A percentile compares a stretch with the other conserved stretches of the same genome.
phyloP scores from a whole-genome alignment of 2,797 vertebrate species.

The Pseudotriccus pelzelni region DNA sequence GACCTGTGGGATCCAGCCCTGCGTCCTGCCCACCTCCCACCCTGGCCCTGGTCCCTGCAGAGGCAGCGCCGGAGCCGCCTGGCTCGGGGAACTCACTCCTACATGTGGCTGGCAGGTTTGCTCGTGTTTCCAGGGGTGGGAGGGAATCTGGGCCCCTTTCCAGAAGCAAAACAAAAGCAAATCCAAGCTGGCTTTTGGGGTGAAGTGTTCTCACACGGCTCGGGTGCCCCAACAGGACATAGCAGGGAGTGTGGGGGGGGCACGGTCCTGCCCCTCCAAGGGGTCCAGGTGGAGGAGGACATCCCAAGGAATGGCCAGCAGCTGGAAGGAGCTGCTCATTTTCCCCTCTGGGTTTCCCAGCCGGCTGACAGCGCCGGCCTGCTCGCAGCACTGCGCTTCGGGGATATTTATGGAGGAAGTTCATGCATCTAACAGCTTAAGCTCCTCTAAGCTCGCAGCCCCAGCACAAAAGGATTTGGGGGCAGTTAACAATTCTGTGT shows the following conservation, averaged over 20 bases:
- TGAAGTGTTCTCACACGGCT: not conserved
- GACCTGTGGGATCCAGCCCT: accelerated
- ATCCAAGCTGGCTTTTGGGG: not conserved
- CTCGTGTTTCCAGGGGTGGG: not conserved
- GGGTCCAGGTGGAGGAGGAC: not conserved
- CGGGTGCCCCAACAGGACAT: not conserved
- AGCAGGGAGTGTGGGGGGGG: not conserved
- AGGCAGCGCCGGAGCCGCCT: accelerated
- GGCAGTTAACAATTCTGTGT: slow-evolving; percentile 77
- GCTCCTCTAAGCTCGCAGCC: slow-evolving; percentile 73
- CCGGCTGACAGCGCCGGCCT: slow-evolving; percentile 8
- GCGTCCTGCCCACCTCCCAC: not conserved
- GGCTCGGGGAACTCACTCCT: not conserved
- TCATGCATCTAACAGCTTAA: slow-evolving; percentile 80
- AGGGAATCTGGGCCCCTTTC: slow-evolving; percentile 54
- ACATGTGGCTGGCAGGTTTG: slow-evolving; percentile 47
- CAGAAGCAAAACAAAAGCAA: slow-evolving; percentile 54
- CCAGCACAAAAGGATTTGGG: slow-evolving; percentile 77
- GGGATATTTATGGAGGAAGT: slow-evolving; percentile 77
- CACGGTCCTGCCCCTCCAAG: not conserved
- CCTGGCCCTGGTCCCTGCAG: accelerated
- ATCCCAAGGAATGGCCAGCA: not conserved
- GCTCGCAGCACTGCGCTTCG: not conserved
- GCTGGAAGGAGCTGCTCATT: slow-evolving; percentile 50
- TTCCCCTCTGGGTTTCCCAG: slow-evolving; percentile 30